Evolutionary conservation across 2,797 vertebrate species (phyloP), one percentile per base, ranked within the genome.

Genomic region (Epinephelus malabaricus): DNA sequence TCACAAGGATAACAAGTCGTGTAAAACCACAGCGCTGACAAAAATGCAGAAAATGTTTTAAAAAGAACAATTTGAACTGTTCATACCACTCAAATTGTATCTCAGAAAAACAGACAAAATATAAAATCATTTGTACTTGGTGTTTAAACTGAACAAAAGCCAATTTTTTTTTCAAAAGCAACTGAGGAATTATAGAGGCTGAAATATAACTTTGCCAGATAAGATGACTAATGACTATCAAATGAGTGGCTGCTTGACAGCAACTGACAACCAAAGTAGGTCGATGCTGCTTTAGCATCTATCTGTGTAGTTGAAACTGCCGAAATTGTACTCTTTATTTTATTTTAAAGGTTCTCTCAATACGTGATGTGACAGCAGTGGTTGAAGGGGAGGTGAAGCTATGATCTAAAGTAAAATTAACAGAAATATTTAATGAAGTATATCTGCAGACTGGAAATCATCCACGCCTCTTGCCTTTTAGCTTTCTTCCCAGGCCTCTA

Each of bases 161-260:
- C 40, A 76, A 65, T 34, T 34, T 34, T 58, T 58, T 75, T 60
- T 54, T 2, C 56, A 76, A 75, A 67, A 71, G n/a, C 21, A 79
- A 53, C 38, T n/a, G 27, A 47, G 53, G 49, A 55, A 40, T 53
- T 6, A 45, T 5, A 40, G 21, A 76, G 34, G 51, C 27, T 61
- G 25, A 72, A 64, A 49, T 54, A 17, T 30, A 51, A 46, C 45
- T 72, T 65, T 76, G 38, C 65, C 66, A 84, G 72, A 80, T 56
- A 56, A 12, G 21, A 79, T 69, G 76, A 75, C 18, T 59, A 68
- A 70, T 27, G 19, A 51, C 30, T 12, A 43, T 43, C 17, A 58
- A 62, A 69, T 27, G 45, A 73, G 15, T 43, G 53, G 18, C 56
- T 69, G 67, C 58, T 43, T 69, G 71, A 77, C 34, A 71, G 63